Evolutionary conservation across 2,888 invertebrate species (phyloP), one percentile per base, ranked within the genome.

Genomic region (Margaritifera margaritifera): DNA sequence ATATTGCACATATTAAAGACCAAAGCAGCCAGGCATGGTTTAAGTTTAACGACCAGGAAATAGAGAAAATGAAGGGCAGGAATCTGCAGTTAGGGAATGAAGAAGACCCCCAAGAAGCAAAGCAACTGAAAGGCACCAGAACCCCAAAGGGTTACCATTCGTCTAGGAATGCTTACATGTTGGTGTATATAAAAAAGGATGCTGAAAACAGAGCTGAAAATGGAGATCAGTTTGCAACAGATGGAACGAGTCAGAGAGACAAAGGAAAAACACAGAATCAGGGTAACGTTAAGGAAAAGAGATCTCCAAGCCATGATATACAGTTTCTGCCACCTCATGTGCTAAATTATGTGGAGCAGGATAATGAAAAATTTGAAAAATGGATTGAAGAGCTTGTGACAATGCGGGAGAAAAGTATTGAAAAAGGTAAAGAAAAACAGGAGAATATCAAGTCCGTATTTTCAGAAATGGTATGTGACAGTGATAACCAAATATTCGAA

Each of bases 131-230:
- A 77, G 68, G 77, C 69, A 66, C 82, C 71, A 78, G 82, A 66
- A 78, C 80, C 53, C 72, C 81, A 3, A 90, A 90, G 77, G 90
- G 89, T 51, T 89, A 85, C 73, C 90, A 92, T 60, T 89, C 91
- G 1, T 93, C 93, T 2, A 91, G 91, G 70, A 92, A 92, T 74
- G 93, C 93, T 1, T 93, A 93, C 81, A 93, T 93, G 93, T 87
- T 93, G 78, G 93, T 93, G 2, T 93, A 93, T 83, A 91, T 91
- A 51, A 71, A 68, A 24, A 68, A 66, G 52, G 67, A 59, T 20
- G 58, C 31, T 50, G 54, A 53, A 24, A 27, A 31, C n/a, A 55
- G 60, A 60, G 68, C 64, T 71, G 57, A 19, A 51, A 24, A 60
- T 61, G 42, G 22, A 56, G 56, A 22, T 22, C 22, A 56, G 11